Base-by-base conservation (phyloP, 1,140 invertebrate species). In the Drosophila lini region DNA sequence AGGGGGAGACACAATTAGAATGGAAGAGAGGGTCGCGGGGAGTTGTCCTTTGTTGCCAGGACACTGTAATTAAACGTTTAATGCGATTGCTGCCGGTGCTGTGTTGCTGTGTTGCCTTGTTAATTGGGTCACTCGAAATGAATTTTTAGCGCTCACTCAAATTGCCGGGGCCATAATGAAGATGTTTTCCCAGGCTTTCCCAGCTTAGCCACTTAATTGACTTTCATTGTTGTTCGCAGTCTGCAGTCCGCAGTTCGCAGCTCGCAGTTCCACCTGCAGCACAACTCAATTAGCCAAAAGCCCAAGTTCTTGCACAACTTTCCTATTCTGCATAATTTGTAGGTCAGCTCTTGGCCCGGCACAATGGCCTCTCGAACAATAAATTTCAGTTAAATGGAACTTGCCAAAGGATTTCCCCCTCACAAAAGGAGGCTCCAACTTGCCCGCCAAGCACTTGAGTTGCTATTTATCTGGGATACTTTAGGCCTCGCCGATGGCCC, bases 131-230 rank as follows among this genome's bases (percentile, higher is more conserved):
- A 89, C 61, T 63, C 74, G 68, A 47, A 86, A 71, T 62, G 74
- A 59, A 77, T 84, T 84, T 73, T 73, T 61, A 84, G 81, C 80
- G 83, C 61, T 80, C 82, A 88, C 82, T 83, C 84, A 88, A 83
- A 88, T 88, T 61, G 83, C 63, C 55, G 45, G 48, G 48, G 48
- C 40, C 75, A 78, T 78, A 45, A 78, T 69, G 62, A 62, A 75
- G 78, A 69, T 79, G 69, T 78, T 81, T 77, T 64, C 74, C 52
- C 32, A 40, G 52, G 74, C 42, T 88, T 64, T 77, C 50, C 73
- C 73, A 80, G 78, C 45, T 88, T 64, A 80, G 83, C 73, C 73
- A 83, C 76, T 83, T 86, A 86, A 86, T 86, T 86, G 83, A 86
- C 83, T 86, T 74, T 71, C 65, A 59, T 77, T 84, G 58, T 60